A percentile compares a stretch with the other conserved stretches of the same genome.
Evolutionary conservation across 2,113 vertebrate species (phyloP).

Genomic region (Nibea coibor): DNA sequence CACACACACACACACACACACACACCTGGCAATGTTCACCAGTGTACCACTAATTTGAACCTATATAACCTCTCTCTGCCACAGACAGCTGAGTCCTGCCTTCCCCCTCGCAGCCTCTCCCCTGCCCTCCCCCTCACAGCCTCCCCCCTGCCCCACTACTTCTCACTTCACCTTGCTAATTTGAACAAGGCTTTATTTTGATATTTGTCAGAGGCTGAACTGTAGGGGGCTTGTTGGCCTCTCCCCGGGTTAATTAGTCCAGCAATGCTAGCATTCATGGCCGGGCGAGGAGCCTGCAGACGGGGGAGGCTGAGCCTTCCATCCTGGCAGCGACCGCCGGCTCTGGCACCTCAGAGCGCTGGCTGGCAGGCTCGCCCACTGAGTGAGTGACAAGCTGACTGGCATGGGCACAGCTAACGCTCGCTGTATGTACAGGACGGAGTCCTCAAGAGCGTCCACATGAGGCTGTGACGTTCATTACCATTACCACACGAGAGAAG

Average conservation of each 20-base stretch:
- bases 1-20: neutral
- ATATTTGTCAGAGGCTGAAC: conserved; percentile 89
- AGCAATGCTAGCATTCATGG: conserved; percentile 94
- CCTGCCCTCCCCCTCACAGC: neutral
- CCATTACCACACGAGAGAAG: no score
- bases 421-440: neutral
- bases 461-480: no score
- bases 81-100: no score
- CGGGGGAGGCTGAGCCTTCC: conserved; percentile 19
- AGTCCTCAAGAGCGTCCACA: no score
- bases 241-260: conserved; percentile 93
- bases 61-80: conserved; percentile 13
- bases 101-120: no score
- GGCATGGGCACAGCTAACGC: neutral
- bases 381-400: conserved; percentile 41
- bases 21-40: conserved; percentile 9
- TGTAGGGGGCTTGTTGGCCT: conserved; percentile 93
- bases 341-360: conserved; percentile 17
- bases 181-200: conserved; percentile 97
- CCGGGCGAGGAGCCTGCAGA: conserved; percentile 51
- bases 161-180: conserved; percentile 85
- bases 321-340: conserved; percentile 14
- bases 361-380: conserved; percentile 7
- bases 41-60: conserved; percentile 34
- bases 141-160: conserved; percentile 4